Conservation (phyloP, 2,888 invertebrate genomes). For the Unio delphinus region DNA sequence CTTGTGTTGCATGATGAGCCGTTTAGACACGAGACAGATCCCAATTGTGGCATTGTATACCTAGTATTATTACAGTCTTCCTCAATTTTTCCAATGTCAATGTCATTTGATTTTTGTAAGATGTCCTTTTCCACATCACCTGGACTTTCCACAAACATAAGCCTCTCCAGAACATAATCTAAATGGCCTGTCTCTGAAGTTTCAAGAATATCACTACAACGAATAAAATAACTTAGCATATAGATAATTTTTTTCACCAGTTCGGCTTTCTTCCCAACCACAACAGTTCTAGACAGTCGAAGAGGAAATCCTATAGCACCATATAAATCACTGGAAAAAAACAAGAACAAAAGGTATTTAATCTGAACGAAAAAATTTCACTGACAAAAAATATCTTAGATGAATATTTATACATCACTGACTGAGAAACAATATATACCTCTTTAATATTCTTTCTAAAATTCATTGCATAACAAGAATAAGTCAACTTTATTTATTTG, state of each 20-base stretch:
- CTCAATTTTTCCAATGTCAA: slow-evolving; percentile 15
- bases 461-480: too few relatives aligned
- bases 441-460: too few relatives aligned
- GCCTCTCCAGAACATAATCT: slow-evolving; percentile 39
- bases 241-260: slow-evolving; percentile 82
- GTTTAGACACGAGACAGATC: too few relatives aligned
- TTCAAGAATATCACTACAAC: slow-evolving; percentile 82
- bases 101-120: neutral
- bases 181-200: slow-evolving; percentile 46
- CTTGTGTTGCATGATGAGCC: slow-evolving; percentile 3
- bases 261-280: slow-evolving; percentile 79
- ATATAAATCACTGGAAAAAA: slow-evolving; percentile 78
- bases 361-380: too few relatives aligned
- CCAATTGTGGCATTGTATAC: neutral
- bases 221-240: slow-evolving; percentile 89
- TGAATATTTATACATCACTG: too few relatives aligned
- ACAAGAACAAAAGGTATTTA: slow-evolving; percentile 7
- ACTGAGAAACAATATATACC: too few relatives aligned
- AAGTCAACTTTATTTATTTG: too few relatives aligned
- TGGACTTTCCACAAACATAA: slow-evolving; percentile 44
- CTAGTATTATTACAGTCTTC: slow-evolving; percentile 19
- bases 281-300: slow-evolving; percentile 83
- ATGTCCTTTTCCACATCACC: slow-evolving; percentile 35
- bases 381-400: too few relatives aligned
- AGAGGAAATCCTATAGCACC: slow-evolving; percentile 88